Conservation (phyloP, 2,888 invertebrate genomes). For the Adelphocoris suturalis region DNA sequence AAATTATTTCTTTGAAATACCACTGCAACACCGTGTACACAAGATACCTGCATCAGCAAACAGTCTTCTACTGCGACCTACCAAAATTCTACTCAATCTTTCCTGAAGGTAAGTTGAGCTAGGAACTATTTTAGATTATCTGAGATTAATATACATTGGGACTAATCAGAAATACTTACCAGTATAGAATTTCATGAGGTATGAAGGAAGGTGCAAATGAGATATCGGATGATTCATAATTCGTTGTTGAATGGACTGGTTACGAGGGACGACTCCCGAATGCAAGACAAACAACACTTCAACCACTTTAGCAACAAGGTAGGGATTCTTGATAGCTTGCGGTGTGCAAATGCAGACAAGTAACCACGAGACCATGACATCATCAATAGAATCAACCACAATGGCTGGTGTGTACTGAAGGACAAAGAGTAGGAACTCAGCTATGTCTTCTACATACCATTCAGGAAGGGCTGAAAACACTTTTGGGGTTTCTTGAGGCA, state of each 20-base stretch:
- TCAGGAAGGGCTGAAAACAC: slow-evolving; percentile 95
- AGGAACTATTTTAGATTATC: no score
- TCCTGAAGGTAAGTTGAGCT: no score
- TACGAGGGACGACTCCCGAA: slow-evolving; percentile 79
- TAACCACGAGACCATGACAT: slow-evolving; percentile 92
- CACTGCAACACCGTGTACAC: no score
- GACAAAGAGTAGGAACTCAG: slow-evolving; percentile 95
- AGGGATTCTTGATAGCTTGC: slow-evolving; percentile 96
- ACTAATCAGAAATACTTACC: slow-evolving; percentile 77
- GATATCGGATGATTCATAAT: slow-evolving; percentile 94
- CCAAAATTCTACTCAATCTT: no score
- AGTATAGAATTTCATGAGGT: slow-evolving; percentile 98
- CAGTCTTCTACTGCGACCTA: no score
- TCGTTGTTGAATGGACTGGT: slow-evolving; percentile 83
- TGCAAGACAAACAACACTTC: slow-evolving; percentile 84
- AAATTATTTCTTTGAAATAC: no score
- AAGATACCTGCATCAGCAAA: no score
- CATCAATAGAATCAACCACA: slow-evolving; percentile 86
- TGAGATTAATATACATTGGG: no score
- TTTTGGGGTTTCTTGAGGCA: slow-evolving; percentile 83
- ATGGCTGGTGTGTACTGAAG: slow-evolving; percentile 91
- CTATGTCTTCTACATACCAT: slow-evolving; percentile 98
- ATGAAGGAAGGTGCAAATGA: slow-evolving; percentile 89
- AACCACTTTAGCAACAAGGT: slow-evolving; percentile 96
- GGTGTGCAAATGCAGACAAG: slow-evolving; percentile 94